Percentiles rank a stretch among this genome's conserved stretches.
Conservation (phyloP, 2,113 vertebrate species). For the Eclectus roratus region DNA sequence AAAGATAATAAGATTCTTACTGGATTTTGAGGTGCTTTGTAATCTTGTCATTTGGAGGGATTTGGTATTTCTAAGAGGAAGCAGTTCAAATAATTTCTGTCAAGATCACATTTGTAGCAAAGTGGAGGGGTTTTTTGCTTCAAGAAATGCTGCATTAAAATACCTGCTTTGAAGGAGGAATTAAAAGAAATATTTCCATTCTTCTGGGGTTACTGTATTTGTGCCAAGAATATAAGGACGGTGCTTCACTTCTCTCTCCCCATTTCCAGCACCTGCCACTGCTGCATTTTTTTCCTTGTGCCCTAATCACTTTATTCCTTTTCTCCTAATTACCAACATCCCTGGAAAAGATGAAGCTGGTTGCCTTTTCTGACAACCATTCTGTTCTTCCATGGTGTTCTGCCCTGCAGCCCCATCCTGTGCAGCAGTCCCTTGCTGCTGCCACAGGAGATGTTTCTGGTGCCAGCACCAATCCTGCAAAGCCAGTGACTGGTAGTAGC, state of each 20-base stretch:
- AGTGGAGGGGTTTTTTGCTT: not conserved
- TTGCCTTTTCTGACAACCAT: not conserved
- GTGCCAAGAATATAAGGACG: not conserved
- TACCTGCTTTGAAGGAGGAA: not conserved
- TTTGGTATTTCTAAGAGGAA: not conserved
- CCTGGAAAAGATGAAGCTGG: not conserved
- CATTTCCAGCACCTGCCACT: not conserved
- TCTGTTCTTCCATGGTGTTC: fast-evolving
- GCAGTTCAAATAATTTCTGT: not conserved
- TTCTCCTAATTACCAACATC: not conserved
- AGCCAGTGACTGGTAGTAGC: not conserved
- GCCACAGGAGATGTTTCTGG: not conserved
- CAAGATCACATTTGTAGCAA: not conserved
- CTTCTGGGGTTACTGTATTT: not conserved
- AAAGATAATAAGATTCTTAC: not conserved
- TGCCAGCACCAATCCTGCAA: not conserved
- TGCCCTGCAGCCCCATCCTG: not conserved
- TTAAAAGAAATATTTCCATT: not conserved
- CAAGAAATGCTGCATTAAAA: not conserved
- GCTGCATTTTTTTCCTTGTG: not conserved
- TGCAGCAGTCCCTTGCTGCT: not conserved
- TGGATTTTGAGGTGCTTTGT: not conserved
- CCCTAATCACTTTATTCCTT: not conserved
- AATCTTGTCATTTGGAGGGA: not conserved
- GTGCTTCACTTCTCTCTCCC: not conserved